Percentiles rank a stretch among this genome's conserved stretches.
Evolutionary conservation across 2,888 invertebrate species (phyloP).

Genomic region (Platycheirus rosarum): DNA sequence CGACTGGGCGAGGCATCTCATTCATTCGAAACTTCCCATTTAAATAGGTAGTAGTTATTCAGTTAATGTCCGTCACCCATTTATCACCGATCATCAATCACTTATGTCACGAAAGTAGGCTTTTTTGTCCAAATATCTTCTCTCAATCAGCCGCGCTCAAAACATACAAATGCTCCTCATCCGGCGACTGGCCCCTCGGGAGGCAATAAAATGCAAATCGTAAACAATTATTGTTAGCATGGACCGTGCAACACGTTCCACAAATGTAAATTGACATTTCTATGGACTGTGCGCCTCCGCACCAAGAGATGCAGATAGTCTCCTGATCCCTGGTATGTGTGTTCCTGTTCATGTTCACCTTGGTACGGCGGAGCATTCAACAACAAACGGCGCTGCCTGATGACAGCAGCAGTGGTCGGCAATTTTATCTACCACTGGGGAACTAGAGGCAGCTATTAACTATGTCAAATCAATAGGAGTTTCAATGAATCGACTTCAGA

Average conservation of each 20-base stretch:
- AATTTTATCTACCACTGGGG: slow-evolving; percentile 26
- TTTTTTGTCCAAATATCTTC: slow-evolving; percentile 14
- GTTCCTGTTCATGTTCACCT: slow-evolving; percentile 51
- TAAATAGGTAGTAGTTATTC: slow-evolving; percentile 57
- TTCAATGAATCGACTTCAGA: slow-evolving; percentile 51
- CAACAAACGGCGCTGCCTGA: slow-evolving; percentile 19
- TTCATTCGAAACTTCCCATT: slow-evolving; percentile 28
- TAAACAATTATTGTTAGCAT: slow-evolving; percentile 68
- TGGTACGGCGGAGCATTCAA: slow-evolving; percentile 29
- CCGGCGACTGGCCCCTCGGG: slow-evolving; percentile 1
- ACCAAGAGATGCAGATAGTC: slow-evolving; percentile 18
- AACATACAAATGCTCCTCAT: slow-evolving; percentile 28
- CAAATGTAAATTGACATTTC: slow-evolving; percentile 54
- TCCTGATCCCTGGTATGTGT: not conserved
- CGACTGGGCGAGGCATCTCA: slow-evolving; percentile 49
- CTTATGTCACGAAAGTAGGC: slow-evolving; percentile 58
- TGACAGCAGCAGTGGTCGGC: slow-evolving; percentile 28
- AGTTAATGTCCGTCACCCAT: slow-evolving; percentile 70
- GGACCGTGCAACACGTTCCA: slow-evolving; percentile 58
- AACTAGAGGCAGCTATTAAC: slow-evolving; percentile 44
- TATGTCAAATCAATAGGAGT: slow-evolving; percentile 57
- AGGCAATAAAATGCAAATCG: slow-evolving; percentile 69
- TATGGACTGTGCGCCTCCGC: slow-evolving; percentile 23
- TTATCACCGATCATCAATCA: slow-evolving; percentile 71
- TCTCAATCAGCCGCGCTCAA: slow-evolving; percentile 22